Evolutionary conservation across 2,888 invertebrate species (phyloP), one percentile per base, ranked within the genome.

Genomic region (Ischnus inquisitorius): DNA sequence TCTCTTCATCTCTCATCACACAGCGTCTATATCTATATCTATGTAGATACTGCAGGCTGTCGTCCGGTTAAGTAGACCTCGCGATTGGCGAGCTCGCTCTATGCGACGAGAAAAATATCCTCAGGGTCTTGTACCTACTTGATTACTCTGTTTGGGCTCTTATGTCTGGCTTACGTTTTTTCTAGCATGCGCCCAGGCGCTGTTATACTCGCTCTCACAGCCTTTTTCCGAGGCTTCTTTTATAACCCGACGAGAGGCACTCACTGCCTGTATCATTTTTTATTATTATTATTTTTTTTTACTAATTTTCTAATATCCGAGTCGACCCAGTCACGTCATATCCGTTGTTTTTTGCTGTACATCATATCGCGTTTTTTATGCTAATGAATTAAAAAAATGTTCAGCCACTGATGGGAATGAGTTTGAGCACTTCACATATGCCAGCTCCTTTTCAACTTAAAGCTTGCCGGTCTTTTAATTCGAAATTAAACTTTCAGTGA

Each of bases 281-380:
- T 12, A 1, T 54, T 54, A 12, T 3, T 54, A n/a, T n/a, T n/a
- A n/a, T 22, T 54, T 10, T 10, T 22, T 8, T 12, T 54, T 22
- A 2, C 19, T 22, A 22, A 51, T 51, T 51, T 19, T 51, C 51
- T 51, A 51, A 51, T 51, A 51, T 19, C 51, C 16, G 51, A 19
- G 51, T 1, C 19, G 51, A 51, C 51, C 6, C 51, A 16, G 46
- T 79, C 28, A 19, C 8, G 28, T 34, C 71, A 43, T 22, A 39
- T 22, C 28, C 16, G 64, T 39, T 19, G 72, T 46, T 39, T 65
- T 51, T 41, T 57, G 54, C 28, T 76, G 39, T 68, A 25, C 41
- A 12, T 16, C 51, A 8, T 19, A 6, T 8, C 51, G 19, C 10
- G 51, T 19, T 51, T 51, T 19, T 51, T 19, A 51, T 10, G 3